Evolutionary conservation across 2,888 invertebrate genomes (phyloP).

Genomic region (Acleris emargana): DNA sequence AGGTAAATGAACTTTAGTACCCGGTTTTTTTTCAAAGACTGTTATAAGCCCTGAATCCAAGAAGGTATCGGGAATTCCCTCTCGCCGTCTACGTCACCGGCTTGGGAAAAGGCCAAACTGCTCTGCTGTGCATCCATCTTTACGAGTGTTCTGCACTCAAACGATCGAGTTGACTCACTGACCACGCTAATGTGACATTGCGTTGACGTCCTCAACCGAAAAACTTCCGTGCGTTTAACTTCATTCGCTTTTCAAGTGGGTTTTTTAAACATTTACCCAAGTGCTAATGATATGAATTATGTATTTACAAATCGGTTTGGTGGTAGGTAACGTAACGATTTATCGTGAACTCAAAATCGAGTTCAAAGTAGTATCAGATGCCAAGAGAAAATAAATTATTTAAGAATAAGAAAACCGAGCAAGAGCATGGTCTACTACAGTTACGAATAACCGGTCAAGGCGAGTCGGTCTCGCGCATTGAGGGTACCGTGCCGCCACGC

Average conservation of each 20-base stretch:
- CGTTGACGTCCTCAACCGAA: constrained; percentile 18
- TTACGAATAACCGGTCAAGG: no score
- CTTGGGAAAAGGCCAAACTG: constrained; percentile 18
- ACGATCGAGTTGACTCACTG: constrained; percentile 18
- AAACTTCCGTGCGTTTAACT: constrained; percentile 13
- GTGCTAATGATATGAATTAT: no score
- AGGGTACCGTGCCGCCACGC: no score
- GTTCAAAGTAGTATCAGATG: not conserved
- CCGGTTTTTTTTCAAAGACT: constrained; percentile 2
- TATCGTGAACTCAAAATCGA: no score
- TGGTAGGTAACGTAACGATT: no score
- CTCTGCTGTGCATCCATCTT: not conserved
- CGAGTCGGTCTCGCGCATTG: no score
- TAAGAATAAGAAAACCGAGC: not conserved
- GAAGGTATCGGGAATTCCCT: constrained; percentile 23
- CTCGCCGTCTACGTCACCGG: constrained; percentile 17
- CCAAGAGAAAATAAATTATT: no score
- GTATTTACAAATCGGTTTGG: no score
- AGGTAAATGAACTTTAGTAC: not conserved
- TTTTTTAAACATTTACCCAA: no score
- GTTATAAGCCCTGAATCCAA: constrained; percentile 8
- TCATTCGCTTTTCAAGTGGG: no score
- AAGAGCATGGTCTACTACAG: no score
- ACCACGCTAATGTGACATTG: constrained; percentile 16
- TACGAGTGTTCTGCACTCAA: not conserved